Conservation (phyloP, 2,888 invertebrate genomes). For the Troides aeacus region DNA sequence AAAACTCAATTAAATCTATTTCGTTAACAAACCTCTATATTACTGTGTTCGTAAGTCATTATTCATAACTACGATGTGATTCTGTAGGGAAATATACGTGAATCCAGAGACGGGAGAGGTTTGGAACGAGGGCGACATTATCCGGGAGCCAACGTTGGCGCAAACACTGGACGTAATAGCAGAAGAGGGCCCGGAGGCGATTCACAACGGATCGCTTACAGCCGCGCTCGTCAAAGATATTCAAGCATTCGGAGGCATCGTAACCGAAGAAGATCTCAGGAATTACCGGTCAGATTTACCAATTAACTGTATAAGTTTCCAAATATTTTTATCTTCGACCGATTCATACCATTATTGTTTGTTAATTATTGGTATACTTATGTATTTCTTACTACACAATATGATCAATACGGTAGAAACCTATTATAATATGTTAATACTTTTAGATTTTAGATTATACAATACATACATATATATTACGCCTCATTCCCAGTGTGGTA, state of each 20-base stretch:
- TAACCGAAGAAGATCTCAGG: constrained; percentile 87
- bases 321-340: too few species aligned
- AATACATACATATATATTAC: too few species aligned
- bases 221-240: constrained; percentile 85
- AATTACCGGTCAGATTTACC: constrained; percentile 81
- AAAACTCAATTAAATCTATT: background rate
- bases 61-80: background rate
- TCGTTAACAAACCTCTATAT: too few species aligned
- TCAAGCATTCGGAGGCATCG: constrained; percentile 84
- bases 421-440: too few species aligned
- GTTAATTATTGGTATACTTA: too few species aligned
- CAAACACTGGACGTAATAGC: constrained; percentile 85
- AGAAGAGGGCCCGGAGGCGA: constrained; percentile 83
- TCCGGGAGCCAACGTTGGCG: constrained; percentile 83
- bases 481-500: too few species aligned
- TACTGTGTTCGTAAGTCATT: too few species aligned
- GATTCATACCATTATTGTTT: too few species aligned
- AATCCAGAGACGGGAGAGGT: constrained; percentile 81
- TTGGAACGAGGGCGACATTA: constrained; percentile 82
- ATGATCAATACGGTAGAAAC: too few species aligned
- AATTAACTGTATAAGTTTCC: too few species aligned
- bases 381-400: too few species aligned
- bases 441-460: too few species aligned
- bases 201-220: constrained; percentile 88
- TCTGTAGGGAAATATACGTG: constrained; percentile 77